Base-by-base conservation (phyloP, 2,797 vertebrate species). In the Atherinosoma microstoma region DNA sequence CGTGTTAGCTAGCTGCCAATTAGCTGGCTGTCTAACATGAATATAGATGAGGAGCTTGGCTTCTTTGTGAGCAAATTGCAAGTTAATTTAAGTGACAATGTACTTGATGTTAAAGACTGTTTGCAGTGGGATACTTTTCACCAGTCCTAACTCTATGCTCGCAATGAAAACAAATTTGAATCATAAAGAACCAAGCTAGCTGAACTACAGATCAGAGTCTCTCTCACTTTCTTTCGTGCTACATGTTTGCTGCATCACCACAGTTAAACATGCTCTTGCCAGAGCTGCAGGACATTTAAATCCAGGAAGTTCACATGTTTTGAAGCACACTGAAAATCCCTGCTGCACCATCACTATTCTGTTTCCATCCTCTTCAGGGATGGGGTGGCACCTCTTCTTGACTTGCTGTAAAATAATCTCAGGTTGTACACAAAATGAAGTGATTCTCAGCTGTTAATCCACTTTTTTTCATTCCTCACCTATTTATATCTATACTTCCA, bases 381-480 rank as follows among this genome's bases (percentile, higher is more conserved):
- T 29, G 29, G 12, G 22, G 2, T 34, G 69, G 38, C 10, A 57
- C 8, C 27, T 70, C 34, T 11, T 70, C 61, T 71, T 63, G 16
- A 62, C 66, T 57, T 59, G 18, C 36, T 76, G 9, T 62, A 73
- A 58, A 42, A 77, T 35, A 30, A 5, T 70, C 30, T 58, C 29
- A 79, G 29, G 42, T 59, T 73, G 54, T 29, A 66, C 47, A 58
- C 54, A 30, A 67, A 71, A 42, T 68, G 30, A 64, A 79, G 42
- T 69, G 64, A 35, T 63, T 45, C 49, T 64, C 34, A 64, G 32
- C 40, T 62, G 38, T 80, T 71, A 58, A 65, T 47, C 58, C 32
- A 49, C 27, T 18, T 70, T 35, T 53, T 73, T 71, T 80, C 78
- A 34, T 67, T 60, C 67, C 66, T 68, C 24, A 73, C 69, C 64